phyloP scores from a whole-genome alignment of 2,888 invertebrate species.

The Epistrophella euchroma region DNA sequence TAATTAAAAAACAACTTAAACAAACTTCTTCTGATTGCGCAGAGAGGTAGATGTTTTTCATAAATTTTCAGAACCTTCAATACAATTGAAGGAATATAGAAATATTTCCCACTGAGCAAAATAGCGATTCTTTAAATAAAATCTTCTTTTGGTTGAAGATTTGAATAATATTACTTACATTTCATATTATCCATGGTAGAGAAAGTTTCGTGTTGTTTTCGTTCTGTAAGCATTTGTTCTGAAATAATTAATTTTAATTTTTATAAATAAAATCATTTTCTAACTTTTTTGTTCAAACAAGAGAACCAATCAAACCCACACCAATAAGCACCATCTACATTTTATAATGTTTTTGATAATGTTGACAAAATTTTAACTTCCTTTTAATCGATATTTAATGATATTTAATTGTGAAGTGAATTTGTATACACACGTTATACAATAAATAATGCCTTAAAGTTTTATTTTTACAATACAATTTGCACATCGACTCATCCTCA shows the following conservation, averaged over 20 bases:
- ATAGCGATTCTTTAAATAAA: background rate
- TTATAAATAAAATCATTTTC: constrained; percentile 2
- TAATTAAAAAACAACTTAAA: too few species aligned
- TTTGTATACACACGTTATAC: background rate
- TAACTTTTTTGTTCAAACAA: background rate
- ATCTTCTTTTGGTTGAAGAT: background rate
- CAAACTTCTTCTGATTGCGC: too few species aligned
- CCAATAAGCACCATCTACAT: constrained; percentile 32
- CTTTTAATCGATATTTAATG: background rate
- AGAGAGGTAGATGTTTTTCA: too few species aligned
- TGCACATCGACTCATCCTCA: constrained; percentile 71
- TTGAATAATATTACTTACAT: constrained; percentile 45
- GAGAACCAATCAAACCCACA: constrained; percentile 35
- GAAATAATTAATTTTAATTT: constrained; percentile 45
- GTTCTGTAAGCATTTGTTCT: constrained; percentile 59
- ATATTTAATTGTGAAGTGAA: background rate
- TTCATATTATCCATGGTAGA: constrained; percentile 35
- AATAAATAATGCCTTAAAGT: constrained; percentile 14
- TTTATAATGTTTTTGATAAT: constrained; percentile 3
- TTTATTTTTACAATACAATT: constrained; percentile 58
- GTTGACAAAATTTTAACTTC: background rate
- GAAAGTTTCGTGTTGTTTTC: constrained; percentile 12
- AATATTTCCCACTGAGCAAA: background rate
- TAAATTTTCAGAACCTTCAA: too few species aligned
- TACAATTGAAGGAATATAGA: too few species aligned